These are phyloP conservation scores for Esox niger DNA, from an alignment of 2,113 vertebrate genomes.

Conservation along the genomic window DNA sequence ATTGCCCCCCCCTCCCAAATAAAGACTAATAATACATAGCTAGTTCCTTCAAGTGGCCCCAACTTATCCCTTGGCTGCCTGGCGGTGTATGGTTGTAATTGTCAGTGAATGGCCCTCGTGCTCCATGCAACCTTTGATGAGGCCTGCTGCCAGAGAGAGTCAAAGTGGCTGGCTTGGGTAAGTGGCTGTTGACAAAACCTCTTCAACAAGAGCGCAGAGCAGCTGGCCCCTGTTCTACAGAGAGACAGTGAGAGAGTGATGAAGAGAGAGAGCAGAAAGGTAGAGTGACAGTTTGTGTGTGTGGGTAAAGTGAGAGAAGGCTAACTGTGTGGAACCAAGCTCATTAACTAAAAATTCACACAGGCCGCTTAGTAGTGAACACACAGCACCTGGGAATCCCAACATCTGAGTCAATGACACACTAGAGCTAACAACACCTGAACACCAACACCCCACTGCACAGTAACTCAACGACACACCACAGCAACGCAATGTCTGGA, in stretches of 20 bases:
- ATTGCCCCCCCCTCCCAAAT: too few species aligned
- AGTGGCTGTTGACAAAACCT: conserved; percentile 24
- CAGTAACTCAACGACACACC: too few species aligned
- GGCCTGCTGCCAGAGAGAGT: conserved; percentile 18
- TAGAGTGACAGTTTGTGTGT: too few species aligned
- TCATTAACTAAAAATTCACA: conserved; percentile 41
- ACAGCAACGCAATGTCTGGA: too few species aligned
- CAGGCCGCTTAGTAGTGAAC: conserved; percentile 16
- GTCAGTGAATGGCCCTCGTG: conserved; percentile 43
- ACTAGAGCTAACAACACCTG: too few species aligned
- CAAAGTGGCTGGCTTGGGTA: neutral
- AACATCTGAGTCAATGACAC: too few species aligned
- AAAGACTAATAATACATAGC: too few species aligned
- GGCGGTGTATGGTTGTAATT: conserved; percentile 47
- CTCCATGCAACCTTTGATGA: conserved; percentile 56
- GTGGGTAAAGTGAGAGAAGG: conserved; percentile 9
- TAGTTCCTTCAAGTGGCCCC: too few species aligned
- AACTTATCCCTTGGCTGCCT: too few species aligned
- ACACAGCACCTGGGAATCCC: too few species aligned
- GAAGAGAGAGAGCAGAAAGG: neutral
- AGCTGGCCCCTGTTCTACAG: neutral
- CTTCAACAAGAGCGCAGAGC: conserved; percentile 10
- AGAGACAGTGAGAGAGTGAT: neutral
- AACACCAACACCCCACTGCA: too few species aligned
- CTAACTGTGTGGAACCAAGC: conserved; percentile 45